Percentiles rank a stretch among this genome's conserved stretches.
Evolutionary conservation across 2,888 invertebrate species (phyloP).

Genomic region (Dynastes hyllus): DNA sequence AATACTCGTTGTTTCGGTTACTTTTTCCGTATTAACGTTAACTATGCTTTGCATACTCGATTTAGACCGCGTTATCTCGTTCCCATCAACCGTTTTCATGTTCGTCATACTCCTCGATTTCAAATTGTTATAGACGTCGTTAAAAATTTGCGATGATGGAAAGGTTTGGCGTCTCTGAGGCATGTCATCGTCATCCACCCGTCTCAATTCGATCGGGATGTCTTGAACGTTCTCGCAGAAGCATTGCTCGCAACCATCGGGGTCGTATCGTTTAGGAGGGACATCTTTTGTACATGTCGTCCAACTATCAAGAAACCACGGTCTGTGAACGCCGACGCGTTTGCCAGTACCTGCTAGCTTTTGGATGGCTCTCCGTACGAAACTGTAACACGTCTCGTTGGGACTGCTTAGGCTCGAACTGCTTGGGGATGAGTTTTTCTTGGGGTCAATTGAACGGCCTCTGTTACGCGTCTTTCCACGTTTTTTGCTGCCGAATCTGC

Average conservation of each 20-base stretch:
- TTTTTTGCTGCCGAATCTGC: constrained; percentile 71
- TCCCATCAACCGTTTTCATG: constrained; percentile 83
- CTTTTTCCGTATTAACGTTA: constrained; percentile 48
- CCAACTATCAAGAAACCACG: constrained; percentile 90
- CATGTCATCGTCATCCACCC: constrained; percentile 80
- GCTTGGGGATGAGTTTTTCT: constrained; percentile 78
- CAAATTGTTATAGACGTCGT: constrained; percentile 73
- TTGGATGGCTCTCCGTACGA: constrained; percentile 89
- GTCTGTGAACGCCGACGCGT: constrained; percentile 72
- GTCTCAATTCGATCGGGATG: constrained; percentile 89
- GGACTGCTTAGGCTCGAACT: constrained; percentile 93
- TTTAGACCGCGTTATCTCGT: constrained; percentile 82
- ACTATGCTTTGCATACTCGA: constrained; percentile 82
- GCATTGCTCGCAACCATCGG: constrained; percentile 76
- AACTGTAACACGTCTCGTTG: constrained; percentile 95
- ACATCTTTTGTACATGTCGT: constrained; percentile 71
- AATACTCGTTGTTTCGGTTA: constrained; percentile 56
- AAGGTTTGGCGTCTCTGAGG: constrained; percentile 74
- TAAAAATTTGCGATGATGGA: constrained; percentile 70
- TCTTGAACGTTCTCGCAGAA: constrained; percentile 81
- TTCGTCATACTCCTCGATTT: constrained; percentile 91
- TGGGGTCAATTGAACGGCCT: constrained; percentile 80
- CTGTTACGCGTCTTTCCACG: constrained; percentile 72
- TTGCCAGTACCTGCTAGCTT: constrained; percentile 82
- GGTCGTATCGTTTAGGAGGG: constrained; percentile 71